Percentiles rank a stretch among this genome's conserved stretches.
These are phyloP conservation scores for Micromys minutus DNA, from an alignment of 2,113 vertebrate genomes.

Conservation along the genomic window DNA sequence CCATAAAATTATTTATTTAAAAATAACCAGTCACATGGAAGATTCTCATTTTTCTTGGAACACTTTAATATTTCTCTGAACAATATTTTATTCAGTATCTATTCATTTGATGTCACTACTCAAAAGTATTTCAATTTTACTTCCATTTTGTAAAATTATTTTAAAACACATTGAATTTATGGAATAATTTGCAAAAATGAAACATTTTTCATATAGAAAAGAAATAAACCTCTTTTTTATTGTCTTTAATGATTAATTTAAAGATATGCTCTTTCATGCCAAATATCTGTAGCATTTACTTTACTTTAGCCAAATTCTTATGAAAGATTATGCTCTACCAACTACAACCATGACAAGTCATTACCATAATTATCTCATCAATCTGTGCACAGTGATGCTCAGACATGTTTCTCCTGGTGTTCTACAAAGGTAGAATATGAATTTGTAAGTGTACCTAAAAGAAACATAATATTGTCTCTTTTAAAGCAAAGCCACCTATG, in stretches of 20 bases:
- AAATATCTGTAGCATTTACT: conserved; percentile 45
- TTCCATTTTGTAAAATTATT: background rate
- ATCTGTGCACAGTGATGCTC: background rate
- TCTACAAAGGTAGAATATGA: conserved; percentile 14
- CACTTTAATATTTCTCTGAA: background rate
- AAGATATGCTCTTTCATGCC: background rate
- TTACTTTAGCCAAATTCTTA: conserved; percentile 31
- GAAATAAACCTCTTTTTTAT: conserved; percentile 50
- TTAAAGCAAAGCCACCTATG: conserved; percentile 37
- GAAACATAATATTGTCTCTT: conserved; percentile 25
- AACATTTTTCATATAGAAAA: background rate
- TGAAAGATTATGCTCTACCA: conserved; percentile 2
- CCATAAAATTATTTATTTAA: background rate
- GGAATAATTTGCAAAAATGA: background rate
- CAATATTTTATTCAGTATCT: background rate
- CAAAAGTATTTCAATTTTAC: background rate
- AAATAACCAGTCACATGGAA: conserved; percentile 3
- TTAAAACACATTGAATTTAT: background rate
- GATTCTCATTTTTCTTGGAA: background rate
- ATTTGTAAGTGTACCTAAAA: background rate
- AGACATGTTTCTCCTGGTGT: background rate
- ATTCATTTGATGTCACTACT: background rate
- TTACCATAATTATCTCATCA: conserved; percentile 18
- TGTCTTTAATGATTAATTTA: background rate
- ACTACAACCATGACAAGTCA: background rate